Conservation (phyloP, 2,888 invertebrate genomes). For the Julus scanicus region DNA sequence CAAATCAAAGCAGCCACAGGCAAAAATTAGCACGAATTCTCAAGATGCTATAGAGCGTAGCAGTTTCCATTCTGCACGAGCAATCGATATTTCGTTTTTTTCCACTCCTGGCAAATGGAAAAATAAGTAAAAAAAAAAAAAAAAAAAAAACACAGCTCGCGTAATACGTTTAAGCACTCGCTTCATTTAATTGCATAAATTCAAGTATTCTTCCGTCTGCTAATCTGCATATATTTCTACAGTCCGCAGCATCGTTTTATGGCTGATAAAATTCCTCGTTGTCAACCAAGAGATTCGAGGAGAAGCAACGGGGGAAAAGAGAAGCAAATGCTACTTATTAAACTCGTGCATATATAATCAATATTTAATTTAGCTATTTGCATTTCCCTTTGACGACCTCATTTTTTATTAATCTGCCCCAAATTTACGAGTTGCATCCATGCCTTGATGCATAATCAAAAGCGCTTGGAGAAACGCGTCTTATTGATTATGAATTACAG, state of each 20-base stretch:
- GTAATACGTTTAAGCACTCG: not conserved
- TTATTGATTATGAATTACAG: constrained; percentile 33
- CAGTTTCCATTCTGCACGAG: too few species aligned
- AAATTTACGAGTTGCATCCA: constrained; percentile 2
- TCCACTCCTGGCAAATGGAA: too few species aligned
- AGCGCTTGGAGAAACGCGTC: not conserved
- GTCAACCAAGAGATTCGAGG: not conserved
- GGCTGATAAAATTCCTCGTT: not conserved
- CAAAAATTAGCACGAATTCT: too few species aligned
- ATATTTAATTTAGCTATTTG: constrained; percentile 22
- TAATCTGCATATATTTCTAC: not conserved
- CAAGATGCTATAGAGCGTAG: too few species aligned
- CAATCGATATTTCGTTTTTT: too few species aligned
- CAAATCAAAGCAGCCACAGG: too few species aligned
- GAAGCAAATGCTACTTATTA: not conserved
- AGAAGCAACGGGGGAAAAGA: not conserved
- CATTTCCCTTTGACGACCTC: constrained; percentile 21
- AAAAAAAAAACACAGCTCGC: too few species aligned
- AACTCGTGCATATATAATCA: constrained; percentile 11
- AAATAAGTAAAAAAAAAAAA: too few species aligned
- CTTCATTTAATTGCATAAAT: not conserved
- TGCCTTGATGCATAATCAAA: not conserved
- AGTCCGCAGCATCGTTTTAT: not conserved
- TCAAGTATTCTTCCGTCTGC: not conserved
- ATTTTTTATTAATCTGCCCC: constrained; percentile 27